Percentiles rank a stretch among this genome's conserved stretches.
Evolutionary conservation across 2,113 vertebrate genomes (phyloP).

Genomic region (Cyanoramphus novaezelandiae): DNA sequence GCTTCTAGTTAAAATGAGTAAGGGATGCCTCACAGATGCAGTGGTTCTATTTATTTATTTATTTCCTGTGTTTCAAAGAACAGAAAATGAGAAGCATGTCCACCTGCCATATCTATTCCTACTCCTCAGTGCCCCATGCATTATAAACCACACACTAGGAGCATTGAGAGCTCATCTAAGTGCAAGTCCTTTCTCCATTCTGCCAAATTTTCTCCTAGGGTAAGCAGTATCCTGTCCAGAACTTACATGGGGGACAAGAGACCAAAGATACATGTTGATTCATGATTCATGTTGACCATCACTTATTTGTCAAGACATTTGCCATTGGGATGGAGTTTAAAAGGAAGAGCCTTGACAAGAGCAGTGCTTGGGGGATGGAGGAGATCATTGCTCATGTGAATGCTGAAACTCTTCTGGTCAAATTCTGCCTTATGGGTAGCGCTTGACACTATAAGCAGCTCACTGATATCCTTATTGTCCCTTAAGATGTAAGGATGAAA

Average conservation of each 20-base stretch:
- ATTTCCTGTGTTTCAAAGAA: neutral
- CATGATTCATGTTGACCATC: neutral
- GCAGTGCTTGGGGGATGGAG: neutral
- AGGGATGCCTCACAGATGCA: neutral
- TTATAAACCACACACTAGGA: neutral
- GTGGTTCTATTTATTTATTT: conserved; percentile 4
- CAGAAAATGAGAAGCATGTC: neutral
- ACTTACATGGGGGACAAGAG: neutral
- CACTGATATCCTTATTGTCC: neutral
- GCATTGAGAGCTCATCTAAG: neutral
- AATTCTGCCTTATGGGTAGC: neutral
- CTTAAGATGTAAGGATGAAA: neutral
- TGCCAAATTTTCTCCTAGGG: neutral
- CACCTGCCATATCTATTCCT: neutral
- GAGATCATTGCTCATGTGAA: neutral
- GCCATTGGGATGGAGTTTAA: neutral
- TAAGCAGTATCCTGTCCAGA: neutral
- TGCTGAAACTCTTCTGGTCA: neutral
- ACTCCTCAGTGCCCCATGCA: neutral
- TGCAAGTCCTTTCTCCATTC: neutral
- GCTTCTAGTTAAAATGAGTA: neutral
- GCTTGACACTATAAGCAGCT: neutral
- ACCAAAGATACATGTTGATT: neutral
- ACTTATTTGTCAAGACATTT: neutral
- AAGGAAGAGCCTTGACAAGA: neutral